Percentiles rank a stretch among this genome's conserved stretches.
Evolutionary conservation across 2,113 vertebrate species (phyloP).

Genomic region (Donacobius atricapilla): DNA sequence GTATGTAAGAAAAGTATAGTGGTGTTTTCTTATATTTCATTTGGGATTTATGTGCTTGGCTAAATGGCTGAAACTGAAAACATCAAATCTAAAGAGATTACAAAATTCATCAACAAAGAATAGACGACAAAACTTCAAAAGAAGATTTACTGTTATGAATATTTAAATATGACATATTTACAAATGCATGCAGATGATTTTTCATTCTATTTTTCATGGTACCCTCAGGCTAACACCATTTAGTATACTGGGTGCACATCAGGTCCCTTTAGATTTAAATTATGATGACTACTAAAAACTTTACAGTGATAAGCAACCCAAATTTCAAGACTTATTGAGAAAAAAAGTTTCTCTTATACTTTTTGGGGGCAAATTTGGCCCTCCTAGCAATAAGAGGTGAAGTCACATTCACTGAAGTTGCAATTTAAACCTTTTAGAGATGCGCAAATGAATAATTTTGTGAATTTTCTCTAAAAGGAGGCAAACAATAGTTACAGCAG

Average conservation of each 20-base stretch:
- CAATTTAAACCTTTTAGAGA: not conserved
- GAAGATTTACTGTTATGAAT: not conserved
- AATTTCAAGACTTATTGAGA: not conserved
- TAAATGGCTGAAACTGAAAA: not conserved
- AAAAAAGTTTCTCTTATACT: not conserved
- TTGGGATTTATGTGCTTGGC: not conserved
- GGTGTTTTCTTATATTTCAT: not conserved
- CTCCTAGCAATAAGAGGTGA: not conserved
- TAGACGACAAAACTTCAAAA: not conserved
- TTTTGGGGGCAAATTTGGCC: not conserved
- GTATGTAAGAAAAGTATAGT: not conserved
- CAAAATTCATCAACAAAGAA: not conserved
- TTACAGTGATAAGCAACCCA: not conserved
- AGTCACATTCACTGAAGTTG: fast-evolving
- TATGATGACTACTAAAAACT: not conserved
- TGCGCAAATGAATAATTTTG: not conserved
- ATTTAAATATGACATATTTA: slow-evolving; percentile 26
- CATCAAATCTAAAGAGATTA: not conserved
- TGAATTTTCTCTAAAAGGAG: fast-evolving
- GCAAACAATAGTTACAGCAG: not conserved
- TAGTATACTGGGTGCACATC: not conserved
- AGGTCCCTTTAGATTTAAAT: not conserved
- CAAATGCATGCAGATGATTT: not conserved
- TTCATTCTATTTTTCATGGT: not conserved
- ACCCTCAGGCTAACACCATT: not conserved